Conservation (phyloP, 2,113 vertebrate genomes). For the Trachemys scripta region DNA sequence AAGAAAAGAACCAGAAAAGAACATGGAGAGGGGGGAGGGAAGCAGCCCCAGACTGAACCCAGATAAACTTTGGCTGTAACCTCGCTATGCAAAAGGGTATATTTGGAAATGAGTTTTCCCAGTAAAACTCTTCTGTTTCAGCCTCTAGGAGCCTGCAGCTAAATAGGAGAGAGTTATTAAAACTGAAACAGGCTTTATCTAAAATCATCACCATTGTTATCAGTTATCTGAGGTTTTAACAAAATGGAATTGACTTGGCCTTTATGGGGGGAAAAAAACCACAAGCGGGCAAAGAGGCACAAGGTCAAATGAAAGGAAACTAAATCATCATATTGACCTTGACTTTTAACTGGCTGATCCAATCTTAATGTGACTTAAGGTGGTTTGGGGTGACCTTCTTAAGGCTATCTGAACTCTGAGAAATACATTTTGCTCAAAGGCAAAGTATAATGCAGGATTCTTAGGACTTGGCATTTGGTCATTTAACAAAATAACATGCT, state of each 20-base stretch:
- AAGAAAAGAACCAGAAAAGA: neutral
- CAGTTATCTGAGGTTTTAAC: neutral
- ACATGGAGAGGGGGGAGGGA: neutral
- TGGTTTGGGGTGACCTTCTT: neutral
- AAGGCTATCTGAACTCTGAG: neutral
- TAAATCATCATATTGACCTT: neutral
- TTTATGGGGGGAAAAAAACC: neutral
- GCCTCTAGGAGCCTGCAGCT: neutral
- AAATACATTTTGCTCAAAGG: neutral
- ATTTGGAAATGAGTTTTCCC: neutral
- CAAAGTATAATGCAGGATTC: neutral
- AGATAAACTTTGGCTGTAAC: neutral
- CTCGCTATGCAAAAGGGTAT: accelerated
- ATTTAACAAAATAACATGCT: neutral
- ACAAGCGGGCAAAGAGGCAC: neutral
- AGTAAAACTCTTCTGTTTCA: neutral
- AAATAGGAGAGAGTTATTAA: neutral
- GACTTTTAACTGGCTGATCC: conserved; percentile 8
- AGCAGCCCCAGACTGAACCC: neutral
- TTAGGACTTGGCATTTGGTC: neutral
- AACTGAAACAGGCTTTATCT: neutral
- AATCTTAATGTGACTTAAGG: neutral
- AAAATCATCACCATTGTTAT: neutral
- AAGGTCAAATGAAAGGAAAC: neutral
- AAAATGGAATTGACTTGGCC: neutral